Evolutionary conservation across 2,113 vertebrate species (phyloP), one percentile per base, ranked within the genome.

Genomic region (Capreolus pygargus): DNA sequence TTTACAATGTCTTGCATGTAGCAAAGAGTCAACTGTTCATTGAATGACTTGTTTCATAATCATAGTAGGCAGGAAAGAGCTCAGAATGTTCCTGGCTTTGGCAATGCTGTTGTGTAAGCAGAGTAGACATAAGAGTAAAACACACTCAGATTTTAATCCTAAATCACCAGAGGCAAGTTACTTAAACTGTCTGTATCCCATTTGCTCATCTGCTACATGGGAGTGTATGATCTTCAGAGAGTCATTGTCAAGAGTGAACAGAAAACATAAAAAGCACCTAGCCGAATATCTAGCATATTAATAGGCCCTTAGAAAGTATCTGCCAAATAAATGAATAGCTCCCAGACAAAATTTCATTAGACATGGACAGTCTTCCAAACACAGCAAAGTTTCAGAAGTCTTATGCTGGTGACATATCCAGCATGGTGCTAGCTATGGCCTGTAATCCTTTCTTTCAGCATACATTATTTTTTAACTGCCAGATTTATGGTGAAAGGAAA

Each of bases 41-140:
- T 93, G 93, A 95, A 86, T 94, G 92, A 58, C 82, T 82, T 82
- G 64, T 95, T 95, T 94, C 39, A 21, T 94, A 96, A 96, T 81
- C 19, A 2, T 45, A 96, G 93, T 50, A 94, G 61, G 52, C 39
- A 89, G 27, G 54, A 70, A 93, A 91, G 61, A 83, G 33, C 89
- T 89, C n/a, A 78, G 84, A 90, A 89, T 76, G 33, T 57, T 86
- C 16, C 28, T 16, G 4, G 58, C 39, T 50, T 89, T 92, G 50
- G 16, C 61, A 83, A 83, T 47, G 16, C 7, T 70, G 2, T 82
- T 88, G 50, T 21, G 27, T 39, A 85, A 70, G 39, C 25, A 55
- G 30, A 5, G 30, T n/a, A n/a, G 25, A 10, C 50, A 28, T 67
- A 54, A 86, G 43, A 70, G 28, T 16, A 55, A 92, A 36, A 36